Evolutionary conservation across 2,888 invertebrate genomes (phyloP), one percentile per base, ranked within the genome.

Genomic region (Myopa tessellatipennis): DNA sequence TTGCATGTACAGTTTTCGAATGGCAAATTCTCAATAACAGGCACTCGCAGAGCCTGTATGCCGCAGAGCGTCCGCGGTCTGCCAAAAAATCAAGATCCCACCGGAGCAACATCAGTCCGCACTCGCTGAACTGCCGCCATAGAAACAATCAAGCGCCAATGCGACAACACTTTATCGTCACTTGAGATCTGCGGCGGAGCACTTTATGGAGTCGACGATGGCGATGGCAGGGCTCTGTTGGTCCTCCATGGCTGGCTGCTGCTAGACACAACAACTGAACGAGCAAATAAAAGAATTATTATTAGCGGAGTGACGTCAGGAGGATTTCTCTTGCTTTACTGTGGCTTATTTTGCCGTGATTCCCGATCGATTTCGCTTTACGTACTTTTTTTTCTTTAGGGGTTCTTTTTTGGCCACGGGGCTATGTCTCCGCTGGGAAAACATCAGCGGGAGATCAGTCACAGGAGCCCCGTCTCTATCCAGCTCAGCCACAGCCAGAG

Each of bases 121-220:
- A 14, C 5, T n/a, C 14, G 65, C 40, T 14, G 65, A 63, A 4
- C 52, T 50, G 74, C 50, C 14, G 40, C 50, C 55, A 26, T 3
- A 14, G 60, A 38, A 60, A 75, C 45, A 16, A 65, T 76, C 70
- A 82, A 83, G 82, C 83, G 83, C 83, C 82, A 83, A 81, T 83
- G 82, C 82, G 83, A 84, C 84, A 85, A 83, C 83, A 82, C 83
- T 83, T 85, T 85, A 85, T 85, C 85, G 83, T 83, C 85, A 84
- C 84, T 84, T 84, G 82, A 80, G 83, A 84, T 85, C 84, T 81
- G 79, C 81, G 76, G 79, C 55, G 61, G 70, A 74, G 73, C 77
- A 61, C 36, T 40, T 60, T 18, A 16, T 38, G 72, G 52, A 58
- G 18, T 55, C 38, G 52, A 12, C 26, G 55, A 18, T 55, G 55